Percentiles rank a stretch among this genome's conserved stretches.
phyloP scores from a whole-genome alignment of 2,113 vertebrate species.

The Hassar affinis region DNA sequence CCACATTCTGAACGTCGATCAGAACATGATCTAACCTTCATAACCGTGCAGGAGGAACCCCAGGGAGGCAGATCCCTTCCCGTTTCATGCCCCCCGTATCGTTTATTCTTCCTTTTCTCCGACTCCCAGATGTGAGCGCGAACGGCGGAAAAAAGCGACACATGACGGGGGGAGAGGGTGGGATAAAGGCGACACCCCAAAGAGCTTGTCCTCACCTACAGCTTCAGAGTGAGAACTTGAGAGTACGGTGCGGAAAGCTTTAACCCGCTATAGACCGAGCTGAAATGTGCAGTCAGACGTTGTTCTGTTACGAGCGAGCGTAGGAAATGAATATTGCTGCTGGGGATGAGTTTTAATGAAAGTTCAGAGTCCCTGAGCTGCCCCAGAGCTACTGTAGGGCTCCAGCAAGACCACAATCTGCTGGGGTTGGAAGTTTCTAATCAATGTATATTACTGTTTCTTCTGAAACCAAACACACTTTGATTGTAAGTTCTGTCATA shows the following conservation, averaged over 20 bases:
- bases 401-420: not conserved
- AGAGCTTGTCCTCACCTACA: not conserved
- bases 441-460: not conserved
- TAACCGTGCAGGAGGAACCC: not conserved
- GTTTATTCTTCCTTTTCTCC: slow-evolving; percentile 59
- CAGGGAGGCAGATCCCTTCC: slow-evolving; percentile 50
- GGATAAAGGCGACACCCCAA: not conserved
- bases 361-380: not conserved
- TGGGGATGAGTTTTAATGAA: not conserved
- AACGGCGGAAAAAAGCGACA: slow-evolving; percentile 50
- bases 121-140: slow-evolving; percentile 61
- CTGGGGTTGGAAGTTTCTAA: not conserved
- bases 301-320: not conserved
- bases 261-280: not conserved
- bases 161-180: slow-evolving; percentile 13
- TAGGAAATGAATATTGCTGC: not conserved
- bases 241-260: too few species aligned
- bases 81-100: slow-evolving; percentile 7
- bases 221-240: not conserved
- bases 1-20: not conserved
- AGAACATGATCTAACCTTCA: not conserved
- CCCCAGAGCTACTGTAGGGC: not conserved
- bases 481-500: too few species aligned
- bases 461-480: too few species aligned
- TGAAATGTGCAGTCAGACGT: not conserved